Percentiles rank a stretch among this genome's conserved stretches.
Evolutionary conservation across 2,797 vertebrate genomes (phyloP).

Genomic region (Rachycentron canadum): DNA sequence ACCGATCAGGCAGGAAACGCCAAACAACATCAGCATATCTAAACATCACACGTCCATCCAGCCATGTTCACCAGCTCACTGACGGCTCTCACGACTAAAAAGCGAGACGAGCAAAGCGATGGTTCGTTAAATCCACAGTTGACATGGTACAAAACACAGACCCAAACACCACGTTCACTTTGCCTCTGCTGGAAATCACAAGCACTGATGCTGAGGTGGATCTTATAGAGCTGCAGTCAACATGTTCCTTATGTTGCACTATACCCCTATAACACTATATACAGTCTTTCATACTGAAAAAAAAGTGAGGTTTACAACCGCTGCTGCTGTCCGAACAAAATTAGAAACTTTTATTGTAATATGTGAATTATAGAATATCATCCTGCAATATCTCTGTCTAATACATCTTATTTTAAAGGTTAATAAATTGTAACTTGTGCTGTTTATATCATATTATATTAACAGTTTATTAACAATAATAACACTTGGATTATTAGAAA

Average conservation of each 20-base stretch:
- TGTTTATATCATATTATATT: background rate
- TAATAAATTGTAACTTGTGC: background rate
- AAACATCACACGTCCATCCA: conserved; percentile 1
- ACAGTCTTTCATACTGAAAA: conserved; percentile 14
- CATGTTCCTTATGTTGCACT: conserved; percentile 5
- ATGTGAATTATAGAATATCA: background rate
- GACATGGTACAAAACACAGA: conserved; percentile 34
- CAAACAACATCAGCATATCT: conserved; percentile 8
- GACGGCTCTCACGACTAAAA: background rate
- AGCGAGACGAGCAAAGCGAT: conserved; percentile 12
- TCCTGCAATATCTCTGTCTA: background rate
- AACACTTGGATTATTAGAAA: background rate
- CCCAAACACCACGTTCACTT: conserved; percentile 39
- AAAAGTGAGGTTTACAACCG: conserved; percentile 1
- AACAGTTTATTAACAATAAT: background rate
- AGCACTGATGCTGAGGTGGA: conserved; percentile 19
- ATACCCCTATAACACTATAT: conserved; percentile 7
- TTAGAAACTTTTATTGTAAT: no score
- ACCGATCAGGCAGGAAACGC: conserved; percentile 37
- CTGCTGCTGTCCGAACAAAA: background rate
- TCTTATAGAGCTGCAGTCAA: background rate
- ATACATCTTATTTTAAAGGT: conserved; percentile 17
- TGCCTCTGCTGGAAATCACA: conserved; percentile 15
- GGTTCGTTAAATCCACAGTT: conserved; percentile 23
- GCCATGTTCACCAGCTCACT: background rate